phyloP scores from a whole-genome alignment of 2,113 vertebrate species.

The Pampusana beccarii region DNA sequence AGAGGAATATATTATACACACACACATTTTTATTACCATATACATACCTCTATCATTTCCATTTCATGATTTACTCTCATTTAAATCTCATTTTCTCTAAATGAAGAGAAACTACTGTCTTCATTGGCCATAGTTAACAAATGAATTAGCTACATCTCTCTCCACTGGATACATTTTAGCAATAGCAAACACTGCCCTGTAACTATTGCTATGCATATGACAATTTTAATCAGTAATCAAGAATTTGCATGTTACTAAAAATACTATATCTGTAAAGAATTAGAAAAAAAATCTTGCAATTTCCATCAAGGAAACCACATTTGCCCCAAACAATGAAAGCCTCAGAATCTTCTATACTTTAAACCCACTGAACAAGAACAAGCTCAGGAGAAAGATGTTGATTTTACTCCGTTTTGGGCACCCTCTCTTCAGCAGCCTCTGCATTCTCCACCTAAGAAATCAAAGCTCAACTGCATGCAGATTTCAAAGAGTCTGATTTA shows the following conservation, averaged over 20 bases:
- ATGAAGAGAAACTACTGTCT: background rate
- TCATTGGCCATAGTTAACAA: background rate
- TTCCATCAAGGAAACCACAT: background rate
- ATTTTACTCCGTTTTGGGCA: background rate
- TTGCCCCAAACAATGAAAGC: background rate
- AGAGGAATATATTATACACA: background rate
- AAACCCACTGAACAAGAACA: background rate
- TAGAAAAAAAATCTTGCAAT: background rate
- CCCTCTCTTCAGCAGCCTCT: background rate
- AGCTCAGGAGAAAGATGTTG: background rate
- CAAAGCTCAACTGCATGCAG: background rate
- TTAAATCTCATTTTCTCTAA: background rate
- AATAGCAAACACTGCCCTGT: background rate
- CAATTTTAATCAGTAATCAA: background rate
- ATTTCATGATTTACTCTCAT: background rate
- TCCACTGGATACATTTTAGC: background rate
- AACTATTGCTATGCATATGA: background rate
- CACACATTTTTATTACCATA: background rate
- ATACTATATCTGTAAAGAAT: background rate
- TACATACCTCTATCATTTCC: background rate
- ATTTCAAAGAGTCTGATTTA: background rate
- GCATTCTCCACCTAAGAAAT: background rate
- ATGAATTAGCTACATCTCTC: background rate
- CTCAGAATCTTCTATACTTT: background rate
- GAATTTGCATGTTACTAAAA: background rate